Evolutionary conservation across 2,113 vertebrate species (phyloP).

Genomic region (Myotis brandtii): DNA sequence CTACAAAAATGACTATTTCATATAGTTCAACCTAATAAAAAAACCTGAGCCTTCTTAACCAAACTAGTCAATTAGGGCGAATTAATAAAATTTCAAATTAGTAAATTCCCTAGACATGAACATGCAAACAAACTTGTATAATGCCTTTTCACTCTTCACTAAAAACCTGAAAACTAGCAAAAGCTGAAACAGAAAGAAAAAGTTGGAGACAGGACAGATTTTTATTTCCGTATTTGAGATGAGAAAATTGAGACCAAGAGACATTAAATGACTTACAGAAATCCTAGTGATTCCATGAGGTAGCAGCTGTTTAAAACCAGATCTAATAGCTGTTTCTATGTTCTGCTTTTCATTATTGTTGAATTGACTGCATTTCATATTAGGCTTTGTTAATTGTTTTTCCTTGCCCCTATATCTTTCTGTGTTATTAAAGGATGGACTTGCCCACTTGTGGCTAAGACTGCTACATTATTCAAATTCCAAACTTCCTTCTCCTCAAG

Average conservation of each 20-base stretch:
- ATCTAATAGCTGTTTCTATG: background rate
- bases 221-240: background rate
- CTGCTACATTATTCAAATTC: background rate
- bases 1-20: background rate
- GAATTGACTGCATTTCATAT: background rate
- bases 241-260: background rate
- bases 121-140: background rate
- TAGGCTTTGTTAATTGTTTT: conserved; percentile 18
- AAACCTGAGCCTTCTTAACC: background rate
- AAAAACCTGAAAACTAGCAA: background rate
- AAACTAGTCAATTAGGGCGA: background rate
- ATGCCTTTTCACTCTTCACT: background rate
- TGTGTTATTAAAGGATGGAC: background rate
- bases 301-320: background rate
- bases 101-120: background rate
- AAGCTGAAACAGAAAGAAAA: background rate
- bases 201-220: background rate
- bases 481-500: background rate
- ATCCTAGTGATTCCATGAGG: background rate
- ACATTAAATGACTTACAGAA: conserved; percentile 7
- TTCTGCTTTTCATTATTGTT: background rate
- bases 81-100: background rate
- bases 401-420: background rate
- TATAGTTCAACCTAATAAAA: conserved; percentile 6
- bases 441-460: background rate